These are phyloP conservation scores for Clarias gariepinus DNA, from an alignment of 2,113 vertebrate genomes.

Conservation along the genomic window DNA sequence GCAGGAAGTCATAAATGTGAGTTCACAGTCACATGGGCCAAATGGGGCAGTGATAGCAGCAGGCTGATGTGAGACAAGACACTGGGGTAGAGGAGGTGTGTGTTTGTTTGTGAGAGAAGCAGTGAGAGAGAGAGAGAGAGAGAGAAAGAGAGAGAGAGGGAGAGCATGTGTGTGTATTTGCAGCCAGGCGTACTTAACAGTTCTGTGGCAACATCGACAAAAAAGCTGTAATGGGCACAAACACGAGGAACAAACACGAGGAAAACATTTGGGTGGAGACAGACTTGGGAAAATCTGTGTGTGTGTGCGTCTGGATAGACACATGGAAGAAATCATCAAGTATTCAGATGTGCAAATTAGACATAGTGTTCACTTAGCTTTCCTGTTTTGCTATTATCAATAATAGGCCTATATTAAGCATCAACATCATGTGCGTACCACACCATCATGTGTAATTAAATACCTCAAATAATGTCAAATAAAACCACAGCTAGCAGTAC, in stretches of 20 bases:
- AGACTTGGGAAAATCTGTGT: background rate
- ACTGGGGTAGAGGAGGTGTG: constrained; percentile 8
- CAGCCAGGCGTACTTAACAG: constrained; percentile 32
- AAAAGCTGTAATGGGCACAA: constrained; percentile 39
- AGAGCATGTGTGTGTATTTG: background rate
- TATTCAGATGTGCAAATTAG: constrained; percentile 15
- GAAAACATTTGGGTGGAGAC: constrained; percentile 40
- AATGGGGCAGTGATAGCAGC: constrained; percentile 47
- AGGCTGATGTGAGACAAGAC: constrained; percentile 35
- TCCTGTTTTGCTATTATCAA: background rate
- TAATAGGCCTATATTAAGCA: background rate
- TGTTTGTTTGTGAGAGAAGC: background rate
- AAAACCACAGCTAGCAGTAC: background rate
- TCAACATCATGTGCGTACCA: background rate
- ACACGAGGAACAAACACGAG: constrained; percentile 39
- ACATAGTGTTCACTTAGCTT: background rate
- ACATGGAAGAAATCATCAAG: constrained; percentile 2
- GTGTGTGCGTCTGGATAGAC: background rate
- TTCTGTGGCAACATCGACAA: constrained; percentile 37
- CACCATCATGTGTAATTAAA: background rate
- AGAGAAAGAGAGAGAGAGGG: background rate
- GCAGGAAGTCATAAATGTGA: constrained; percentile 54
- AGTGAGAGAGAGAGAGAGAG: background rate
- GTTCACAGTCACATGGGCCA: constrained; percentile 43
- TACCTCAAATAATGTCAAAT: background rate